Evolutionary conservation across 2,113 vertebrate species (phyloP).

Genomic region (Globicephala melas): DNA sequence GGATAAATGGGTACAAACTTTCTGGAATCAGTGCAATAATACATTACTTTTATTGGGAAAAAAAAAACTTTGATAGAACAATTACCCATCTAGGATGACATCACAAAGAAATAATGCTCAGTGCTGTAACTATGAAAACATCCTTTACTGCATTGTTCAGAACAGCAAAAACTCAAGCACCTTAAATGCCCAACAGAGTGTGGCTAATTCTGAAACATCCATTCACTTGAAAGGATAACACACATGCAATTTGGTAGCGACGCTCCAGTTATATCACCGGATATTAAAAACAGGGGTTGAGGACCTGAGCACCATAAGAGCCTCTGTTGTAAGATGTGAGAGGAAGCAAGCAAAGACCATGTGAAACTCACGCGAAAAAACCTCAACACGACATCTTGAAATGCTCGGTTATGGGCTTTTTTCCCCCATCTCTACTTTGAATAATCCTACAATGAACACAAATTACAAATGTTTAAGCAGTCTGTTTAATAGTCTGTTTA

Average conservation of each 20-base stretch:
- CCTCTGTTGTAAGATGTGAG: accelerated
- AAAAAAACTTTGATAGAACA: not conserved
- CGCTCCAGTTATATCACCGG: accelerated
- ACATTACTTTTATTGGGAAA: not conserved
- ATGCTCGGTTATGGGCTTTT: accelerated
- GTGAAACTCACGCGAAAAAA: accelerated
- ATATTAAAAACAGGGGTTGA: accelerated
- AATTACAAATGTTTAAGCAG: not conserved
- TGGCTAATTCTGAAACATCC: accelerated
- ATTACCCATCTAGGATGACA: not conserved
- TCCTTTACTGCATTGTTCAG: not conserved
- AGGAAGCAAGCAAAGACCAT: accelerated
- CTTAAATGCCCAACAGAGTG: not conserved
- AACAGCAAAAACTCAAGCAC: not conserved
- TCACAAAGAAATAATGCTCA: not conserved
- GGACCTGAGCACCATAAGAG: accelerated
- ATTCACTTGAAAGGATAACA: accelerated
- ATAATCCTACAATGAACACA: not conserved
- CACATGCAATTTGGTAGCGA: accelerated
- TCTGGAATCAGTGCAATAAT: not conserved
- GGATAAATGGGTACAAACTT: not conserved
- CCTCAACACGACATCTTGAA: accelerated
- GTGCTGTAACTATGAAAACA: not conserved
- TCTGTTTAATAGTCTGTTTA: not conserved
- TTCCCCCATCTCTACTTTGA: not conserved